Evolutionary conservation across 1,140 invertebrate genomes (phyloP), one percentile per base, ranked within the genome.

Genomic region (Papilio polyxenes): DNA sequence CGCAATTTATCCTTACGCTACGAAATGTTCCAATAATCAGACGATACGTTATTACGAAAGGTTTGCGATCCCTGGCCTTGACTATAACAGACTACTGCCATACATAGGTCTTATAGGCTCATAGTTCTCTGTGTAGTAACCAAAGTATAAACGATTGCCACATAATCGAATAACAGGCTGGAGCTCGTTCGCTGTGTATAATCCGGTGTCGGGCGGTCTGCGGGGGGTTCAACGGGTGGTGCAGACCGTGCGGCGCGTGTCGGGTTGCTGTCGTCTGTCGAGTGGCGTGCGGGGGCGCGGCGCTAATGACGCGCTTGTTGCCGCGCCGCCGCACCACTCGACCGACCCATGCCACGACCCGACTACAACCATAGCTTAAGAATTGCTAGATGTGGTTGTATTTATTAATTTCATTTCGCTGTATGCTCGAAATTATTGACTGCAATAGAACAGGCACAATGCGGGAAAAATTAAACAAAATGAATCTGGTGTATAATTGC

Each of bases 271-370:
- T 80, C 82, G 82, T 15, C 82, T 75, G 37, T 81, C 82, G 86
- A 85, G 86, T 87, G 82, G 81, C 82, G 20, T 20, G 83, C 84
- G 84, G 83, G 79, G 84, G 80, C 40, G 40, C 83, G 82, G 82
- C 85, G 85, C 85, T 87, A 87, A 87, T 85, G 86, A 87, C 87
- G 85, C 80, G 83, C 87, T 86, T 86, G 85, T 87, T 83, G 75
- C 80, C 84, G 75, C 83, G 79, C 79, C 79, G 82, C 78, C 81
- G 78, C 80, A 49, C 72, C 51, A 56, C 78, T 81, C 83, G 69
- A 75, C 65, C 75, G 78, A 79, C 81, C 77, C 49, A 75, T 80
- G 65, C 65, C 75, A 51, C 80, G 76, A 72, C 59, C 72, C 81
- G 79, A 75, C 75, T 79, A 81, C 78, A 31, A 62, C 23, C 59